Percentiles rank a stretch among this genome's conserved stretches.
phyloP scores from a whole-genome alignment of 2,888 invertebrate species.

The Cheilosia grossa region DNA sequence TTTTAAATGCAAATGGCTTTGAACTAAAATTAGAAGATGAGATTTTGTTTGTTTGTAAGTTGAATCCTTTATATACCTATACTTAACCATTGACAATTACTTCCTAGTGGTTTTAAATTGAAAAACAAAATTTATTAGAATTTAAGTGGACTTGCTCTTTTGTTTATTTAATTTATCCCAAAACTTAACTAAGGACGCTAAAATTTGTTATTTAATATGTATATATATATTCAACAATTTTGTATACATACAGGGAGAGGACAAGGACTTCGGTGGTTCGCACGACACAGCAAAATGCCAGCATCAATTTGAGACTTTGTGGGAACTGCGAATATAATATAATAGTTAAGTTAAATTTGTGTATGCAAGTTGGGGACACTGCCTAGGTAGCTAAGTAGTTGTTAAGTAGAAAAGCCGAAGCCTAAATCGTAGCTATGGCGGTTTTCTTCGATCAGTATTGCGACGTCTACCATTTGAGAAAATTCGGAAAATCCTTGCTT shows the following conservation, averaged over 20 bases:
- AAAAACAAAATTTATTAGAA: neutral
- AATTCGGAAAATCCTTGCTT: no score
- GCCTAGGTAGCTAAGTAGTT: no score
- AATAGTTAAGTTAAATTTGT: no score
- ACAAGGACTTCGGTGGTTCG: neutral
- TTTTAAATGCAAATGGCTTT: neutral
- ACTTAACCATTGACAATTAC: conserved; percentile 1
- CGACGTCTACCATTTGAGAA: no score
- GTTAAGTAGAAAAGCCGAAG: no score
- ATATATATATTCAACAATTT: conserved; percentile 8
- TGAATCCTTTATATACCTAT: neutral
- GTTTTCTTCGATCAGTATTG: no score
- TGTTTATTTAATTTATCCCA: conserved; percentile 11
- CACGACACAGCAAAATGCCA: no score
- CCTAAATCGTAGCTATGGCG: no score
- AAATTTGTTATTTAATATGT: conserved; percentile 13
- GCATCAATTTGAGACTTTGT: no score
- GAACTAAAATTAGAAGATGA: neutral
- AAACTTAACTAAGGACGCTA: conserved; percentile 34
- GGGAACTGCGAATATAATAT: no score
- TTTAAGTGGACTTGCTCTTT: neutral
- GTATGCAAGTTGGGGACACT: no score
- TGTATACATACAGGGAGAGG: neutral
- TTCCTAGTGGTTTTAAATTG: neutral
- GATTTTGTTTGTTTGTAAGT: neutral